Evolutionary conservation across 30 jellyfish, hydroid and myxozoan genomes (phyloP), one percentile per base, ranked within the genome.

Genomic region (Aurelia sp.): DNA sequence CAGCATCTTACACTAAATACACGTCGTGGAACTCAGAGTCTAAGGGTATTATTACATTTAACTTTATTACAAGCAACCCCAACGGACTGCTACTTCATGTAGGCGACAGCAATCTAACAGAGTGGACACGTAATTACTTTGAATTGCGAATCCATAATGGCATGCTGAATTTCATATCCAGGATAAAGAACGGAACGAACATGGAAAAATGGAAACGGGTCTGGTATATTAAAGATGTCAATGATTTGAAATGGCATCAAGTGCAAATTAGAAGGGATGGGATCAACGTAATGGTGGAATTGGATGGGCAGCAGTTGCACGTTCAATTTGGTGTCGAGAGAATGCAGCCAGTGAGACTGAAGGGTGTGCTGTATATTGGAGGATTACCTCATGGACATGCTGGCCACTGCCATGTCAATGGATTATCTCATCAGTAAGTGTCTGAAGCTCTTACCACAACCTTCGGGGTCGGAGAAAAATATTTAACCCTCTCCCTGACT

Each of bases 71-170:
- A 9, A 71, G 92, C 79, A 82, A 70, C 70, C 70, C 92, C 17
- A 53, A 82, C 66, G 92, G 92, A 31, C 79, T 82, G 55, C 63
- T 82, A 70, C 92, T 82, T 63, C 92, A 82, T 71, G 92, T 82
- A 21, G 92, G 92, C 37, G 92, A 82, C 86, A 82, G 92, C 82
- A 74, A 82, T 44, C 40, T 62, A 61, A 70, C 79, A 59, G 75
- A 71, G 65, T 82, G 92, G 92, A 82, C 84, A 3, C 73, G 92
- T 4, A 82, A 82, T 41, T 82, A 82, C 60, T 53, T 82, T 19
- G 73, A 82, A 30, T 48, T 82, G 58, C 70, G 92, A 13, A 64
- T 82, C 11, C 71, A 58, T 59, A 74, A 82, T 22, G 92, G 92
- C 27, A 69, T 82, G 92, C 48, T 70, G 62, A 82, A 82, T 48